Evolutionary conservation across 2,113 vertebrate genomes (phyloP).

Genomic region (Mionectes macconnelli): DNA sequence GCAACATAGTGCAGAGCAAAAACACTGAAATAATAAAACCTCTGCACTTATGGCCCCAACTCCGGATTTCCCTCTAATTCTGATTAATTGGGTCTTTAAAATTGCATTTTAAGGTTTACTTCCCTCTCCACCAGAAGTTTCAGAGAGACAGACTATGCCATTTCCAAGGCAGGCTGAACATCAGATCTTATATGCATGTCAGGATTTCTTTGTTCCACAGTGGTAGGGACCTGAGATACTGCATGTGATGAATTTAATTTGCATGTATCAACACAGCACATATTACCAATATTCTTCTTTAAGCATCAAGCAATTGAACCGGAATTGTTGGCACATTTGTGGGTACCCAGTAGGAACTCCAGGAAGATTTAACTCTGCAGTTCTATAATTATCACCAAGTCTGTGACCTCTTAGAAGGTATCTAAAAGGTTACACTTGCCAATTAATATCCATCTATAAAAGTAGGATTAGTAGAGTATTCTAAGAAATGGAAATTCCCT

Average conservation of each 20-base stretch:
- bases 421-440: not conserved
- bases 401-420: not conserved
- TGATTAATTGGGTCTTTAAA: not conserved
- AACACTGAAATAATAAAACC: not conserved
- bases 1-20: not conserved
- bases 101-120: not conserved
- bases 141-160: not conserved
- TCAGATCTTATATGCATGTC: not conserved
- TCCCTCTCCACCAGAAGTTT: not conserved
- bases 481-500: not conserved
- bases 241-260: not conserved
- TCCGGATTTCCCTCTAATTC: not conserved
- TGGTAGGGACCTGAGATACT: not conserved
- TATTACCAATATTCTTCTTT: not conserved
- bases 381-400: not conserved
- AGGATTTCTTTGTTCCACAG: not conserved
- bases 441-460: not conserved
- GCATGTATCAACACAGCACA: not conserved
- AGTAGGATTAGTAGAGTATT: not conserved
- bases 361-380: not conserved
- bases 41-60: not conserved
- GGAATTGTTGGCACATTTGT: not conserved
- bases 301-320: not conserved
- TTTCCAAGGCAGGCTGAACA: not conserved
- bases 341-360: not conserved